Evolutionary conservation across 2,888 invertebrate genomes (phyloP).

Genomic region (Agriopis marginaria): DNA sequence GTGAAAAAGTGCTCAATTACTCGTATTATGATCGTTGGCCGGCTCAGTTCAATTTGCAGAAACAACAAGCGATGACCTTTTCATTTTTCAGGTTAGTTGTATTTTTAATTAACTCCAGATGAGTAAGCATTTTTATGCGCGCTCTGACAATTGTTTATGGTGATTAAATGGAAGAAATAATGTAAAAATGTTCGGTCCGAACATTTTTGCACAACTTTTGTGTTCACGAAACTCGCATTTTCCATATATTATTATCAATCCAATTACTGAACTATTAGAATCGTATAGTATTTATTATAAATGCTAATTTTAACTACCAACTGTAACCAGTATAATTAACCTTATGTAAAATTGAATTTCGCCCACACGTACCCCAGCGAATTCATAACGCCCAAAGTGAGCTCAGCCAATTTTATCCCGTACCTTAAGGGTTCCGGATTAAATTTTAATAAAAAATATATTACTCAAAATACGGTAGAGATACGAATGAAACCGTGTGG

Average conservation of each 20-base stretch:
- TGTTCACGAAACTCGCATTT: not conserved
- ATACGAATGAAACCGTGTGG: conserved; percentile 34
- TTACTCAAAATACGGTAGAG: conserved; percentile 36
- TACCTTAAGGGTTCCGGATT: conserved; percentile 37
- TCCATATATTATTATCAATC: too few species aligned
- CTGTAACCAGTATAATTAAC: too few species aligned
- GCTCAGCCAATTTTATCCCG: conserved; percentile 36
- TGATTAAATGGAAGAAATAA: conserved; percentile 39
- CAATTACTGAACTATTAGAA: not conserved
- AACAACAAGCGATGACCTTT: conserved; percentile 75
- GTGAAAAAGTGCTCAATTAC: conserved; percentile 59
- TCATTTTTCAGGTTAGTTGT: conserved; percentile 79
- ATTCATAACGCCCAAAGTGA: conserved; percentile 32
- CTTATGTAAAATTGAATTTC: conserved; percentile 25
- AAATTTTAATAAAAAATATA: conserved; percentile 49
- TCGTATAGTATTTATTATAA: not conserved
- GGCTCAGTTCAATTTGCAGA: conserved; percentile 66
- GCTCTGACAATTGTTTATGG: conserved; percentile 41
- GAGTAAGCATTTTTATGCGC: conserved; percentile 45
- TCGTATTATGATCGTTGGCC: conserved; percentile 56
- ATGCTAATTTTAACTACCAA: too few species aligned
- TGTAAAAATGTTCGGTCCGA: not conserved
- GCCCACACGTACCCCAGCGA: conserved; percentile 17
- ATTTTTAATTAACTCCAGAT: conserved; percentile 72
- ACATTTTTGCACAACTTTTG: not conserved